Conservation (phyloP, 2,797 vertebrate species). For the Enteromius treurensis region DNA sequence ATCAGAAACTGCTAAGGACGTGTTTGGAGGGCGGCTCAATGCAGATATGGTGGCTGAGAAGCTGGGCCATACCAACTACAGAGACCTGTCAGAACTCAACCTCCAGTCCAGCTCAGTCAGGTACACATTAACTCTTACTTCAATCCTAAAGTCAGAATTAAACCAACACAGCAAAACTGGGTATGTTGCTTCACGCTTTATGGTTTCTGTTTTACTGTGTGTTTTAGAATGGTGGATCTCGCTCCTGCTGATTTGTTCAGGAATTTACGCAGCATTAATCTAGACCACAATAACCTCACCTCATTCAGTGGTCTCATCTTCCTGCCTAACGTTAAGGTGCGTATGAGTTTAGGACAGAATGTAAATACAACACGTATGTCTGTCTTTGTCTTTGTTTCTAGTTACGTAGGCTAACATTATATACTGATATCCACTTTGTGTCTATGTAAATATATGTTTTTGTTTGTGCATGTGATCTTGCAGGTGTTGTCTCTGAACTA, state of each 20-base stretch:
- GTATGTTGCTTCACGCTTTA: background rate
- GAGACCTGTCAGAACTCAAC: conserved; percentile 79
- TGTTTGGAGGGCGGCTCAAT: conserved; percentile 86
- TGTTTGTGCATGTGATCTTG: conserved; percentile 12
- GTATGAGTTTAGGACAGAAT: conserved; percentile 5
- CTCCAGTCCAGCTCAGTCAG: conserved; percentile 83
- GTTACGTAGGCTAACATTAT: background rate
- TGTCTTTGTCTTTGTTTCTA: background rate
- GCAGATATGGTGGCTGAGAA: conserved; percentile 87
- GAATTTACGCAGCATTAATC: conserved; percentile 78
- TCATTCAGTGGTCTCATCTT: conserved; percentile 87
- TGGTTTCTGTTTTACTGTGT: conserved; percentile 20
- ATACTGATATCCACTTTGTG: background rate
- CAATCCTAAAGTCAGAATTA: background rate
- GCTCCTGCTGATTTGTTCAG: conserved; percentile 79
- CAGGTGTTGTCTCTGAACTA: conserved; percentile 84
- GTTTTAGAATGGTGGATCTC: conserved; percentile 80
- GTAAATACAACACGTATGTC: background rate
- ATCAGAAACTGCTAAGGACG: conserved; percentile 83
- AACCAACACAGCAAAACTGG: background rate
- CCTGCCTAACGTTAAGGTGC: conserved; percentile 83
- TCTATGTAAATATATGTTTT: background rate
- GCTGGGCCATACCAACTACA: conserved; percentile 84
- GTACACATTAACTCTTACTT: conserved; percentile 64
- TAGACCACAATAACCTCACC: conserved; percentile 85